phyloP scores from a whole-genome alignment of 2,113 vertebrate species.

The Paradisaea rubra region DNA sequence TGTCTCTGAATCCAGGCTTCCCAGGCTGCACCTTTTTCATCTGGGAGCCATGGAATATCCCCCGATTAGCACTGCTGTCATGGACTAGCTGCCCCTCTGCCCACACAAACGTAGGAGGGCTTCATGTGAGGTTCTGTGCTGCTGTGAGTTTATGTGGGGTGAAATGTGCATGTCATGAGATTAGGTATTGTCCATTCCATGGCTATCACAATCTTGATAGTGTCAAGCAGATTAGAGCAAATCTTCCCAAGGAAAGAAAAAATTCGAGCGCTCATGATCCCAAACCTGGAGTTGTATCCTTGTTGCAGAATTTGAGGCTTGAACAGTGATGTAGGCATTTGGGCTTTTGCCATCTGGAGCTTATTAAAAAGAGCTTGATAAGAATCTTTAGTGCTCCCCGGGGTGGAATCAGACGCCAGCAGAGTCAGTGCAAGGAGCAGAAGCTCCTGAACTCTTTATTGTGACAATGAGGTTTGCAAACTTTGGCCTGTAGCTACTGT shows the following conservation, averaged over 20 bases:
- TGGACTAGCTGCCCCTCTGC: slow-evolving; percentile 10
- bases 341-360: slow-evolving; percentile 55
- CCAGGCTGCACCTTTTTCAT: slow-evolving; percentile 35
- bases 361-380: slow-evolving; percentile 58
- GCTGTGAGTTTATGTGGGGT: background rate
- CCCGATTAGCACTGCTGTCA: slow-evolving; percentile 15
- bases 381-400: slow-evolving; percentile 49
- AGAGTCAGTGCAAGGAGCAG: slow-evolving; percentile 41
- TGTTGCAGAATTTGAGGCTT: background rate
- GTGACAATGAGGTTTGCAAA: slow-evolving; percentile 47
- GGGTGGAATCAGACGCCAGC: slow-evolving; percentile 44
- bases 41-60: slow-evolving; percentile 9
- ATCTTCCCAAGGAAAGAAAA: slow-evolving; percentile 10
- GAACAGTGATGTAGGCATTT: slow-evolving; percentile 47
- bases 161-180: background rate
- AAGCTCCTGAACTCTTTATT: slow-evolving; percentile 54
- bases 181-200: background rate
- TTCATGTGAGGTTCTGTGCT: background rate
- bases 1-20: slow-evolving; percentile 1
- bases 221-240: background rate
- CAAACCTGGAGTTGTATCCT: background rate
- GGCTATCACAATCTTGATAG: background rate
- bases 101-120: background rate
- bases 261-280: background rate
- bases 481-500: slow-evolving; percentile 51